These are phyloP conservation scores for Pteromalus puparum DNA, from an alignment of 1,140 invertebrate genomes.

Conservation along the genomic window DNA sequence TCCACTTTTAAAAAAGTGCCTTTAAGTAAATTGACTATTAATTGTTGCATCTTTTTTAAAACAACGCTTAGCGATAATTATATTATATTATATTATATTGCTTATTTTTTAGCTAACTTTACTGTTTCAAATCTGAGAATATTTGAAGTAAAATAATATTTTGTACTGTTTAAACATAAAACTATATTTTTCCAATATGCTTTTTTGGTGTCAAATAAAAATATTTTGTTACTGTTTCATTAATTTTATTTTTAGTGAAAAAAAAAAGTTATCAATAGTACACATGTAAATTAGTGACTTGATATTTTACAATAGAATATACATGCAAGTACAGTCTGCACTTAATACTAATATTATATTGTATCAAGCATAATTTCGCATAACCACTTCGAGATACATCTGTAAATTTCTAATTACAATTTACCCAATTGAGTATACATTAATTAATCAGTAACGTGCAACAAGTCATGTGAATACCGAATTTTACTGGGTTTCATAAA, in stretches of 20 bases:
- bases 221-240: background rate
- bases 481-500: constrained; percentile 25
- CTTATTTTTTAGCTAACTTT: background rate
- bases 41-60: background rate
- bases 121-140: constrained; percentile 20
- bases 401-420: background rate
- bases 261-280: background rate
- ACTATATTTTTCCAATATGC: constrained; percentile 24
- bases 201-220: background rate
- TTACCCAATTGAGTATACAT: background rate
- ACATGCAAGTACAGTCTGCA: background rate
- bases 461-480: constrained; percentile 23
- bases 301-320: constrained; percentile 27
- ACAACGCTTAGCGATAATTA: constrained; percentile 17
- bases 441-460: constrained; percentile 4
- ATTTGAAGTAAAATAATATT: constrained; percentile 24
- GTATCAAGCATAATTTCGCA: background rate
- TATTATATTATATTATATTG: no score
- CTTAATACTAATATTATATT: constrained; percentile 21
- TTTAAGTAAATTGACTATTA: background rate
- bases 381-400: constrained; percentile 8
- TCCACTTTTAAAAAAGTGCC: background rate
- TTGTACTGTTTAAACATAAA: constrained; percentile 4
- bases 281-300: background rate
- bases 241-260: background rate